Evolutionary conservation across 2,888 invertebrate genomes (phyloP).

Genomic region (Dromius quadrimaculatus): DNA sequence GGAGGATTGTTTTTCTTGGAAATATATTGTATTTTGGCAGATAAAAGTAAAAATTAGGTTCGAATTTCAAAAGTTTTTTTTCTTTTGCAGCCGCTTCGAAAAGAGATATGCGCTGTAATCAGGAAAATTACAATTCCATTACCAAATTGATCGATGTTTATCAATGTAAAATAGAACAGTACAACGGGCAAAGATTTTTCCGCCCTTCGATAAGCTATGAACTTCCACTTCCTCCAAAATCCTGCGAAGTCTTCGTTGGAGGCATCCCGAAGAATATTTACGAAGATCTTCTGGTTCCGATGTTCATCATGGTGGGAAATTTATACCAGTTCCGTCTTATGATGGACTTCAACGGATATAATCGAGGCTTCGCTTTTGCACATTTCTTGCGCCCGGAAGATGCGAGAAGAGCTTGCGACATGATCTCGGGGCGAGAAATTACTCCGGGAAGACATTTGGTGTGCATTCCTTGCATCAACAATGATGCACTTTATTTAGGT

Average conservation of each 20-base stretch:
- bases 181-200: conserved; percentile 78
- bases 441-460: conserved; percentile 75
- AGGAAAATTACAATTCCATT: conserved; percentile 9
- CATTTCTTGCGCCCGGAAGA: conserved; percentile 73
- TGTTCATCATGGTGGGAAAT: conserved; percentile 69
- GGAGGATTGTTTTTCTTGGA: too few species aligned
- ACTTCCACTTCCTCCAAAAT: conserved; percentile 69
- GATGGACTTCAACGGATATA: conserved; percentile 81
- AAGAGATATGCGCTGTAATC: not conserved
- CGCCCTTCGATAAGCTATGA: conserved; percentile 72
- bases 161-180: conserved; percentile 65
- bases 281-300: conserved; percentile 68
- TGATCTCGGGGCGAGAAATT: conserved; percentile 79
- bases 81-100: too few species aligned
- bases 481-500: conserved; percentile 78
- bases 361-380: conserved; percentile 77
- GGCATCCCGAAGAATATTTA: conserved; percentile 69
- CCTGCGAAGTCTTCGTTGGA: conserved; percentile 73
- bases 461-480: conserved; percentile 80
- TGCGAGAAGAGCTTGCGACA: conserved; percentile 74
- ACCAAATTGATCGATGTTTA: not conserved
- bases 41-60: too few species aligned
- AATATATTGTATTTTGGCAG: too few species aligned
- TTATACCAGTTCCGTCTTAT: conserved; percentile 81
- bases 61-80: too few species aligned